Evolutionary conservation across 1,140 invertebrate genomes (phyloP).

Genomic region (Trichonephila inaurata): DNA sequence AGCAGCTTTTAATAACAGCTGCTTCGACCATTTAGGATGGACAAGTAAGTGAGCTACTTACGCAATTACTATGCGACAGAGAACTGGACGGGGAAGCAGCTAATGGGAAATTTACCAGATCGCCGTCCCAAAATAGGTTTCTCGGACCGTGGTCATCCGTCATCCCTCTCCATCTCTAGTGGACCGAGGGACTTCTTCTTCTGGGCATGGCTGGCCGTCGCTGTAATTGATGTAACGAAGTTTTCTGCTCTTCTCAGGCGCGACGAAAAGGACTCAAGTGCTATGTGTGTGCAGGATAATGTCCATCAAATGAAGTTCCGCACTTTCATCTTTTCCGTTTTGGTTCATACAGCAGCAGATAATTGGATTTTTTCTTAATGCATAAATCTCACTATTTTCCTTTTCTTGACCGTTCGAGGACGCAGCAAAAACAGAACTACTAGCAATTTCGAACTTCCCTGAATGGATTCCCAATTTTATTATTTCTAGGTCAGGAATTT

Average conservation of each 20-base stretch:
- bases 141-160: constrained; percentile 38
- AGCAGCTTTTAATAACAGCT: too few species aligned
- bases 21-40: too few species aligned
- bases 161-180: neutral
- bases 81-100: neutral
- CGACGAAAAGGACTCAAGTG: neutral
- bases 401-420: too few species aligned
- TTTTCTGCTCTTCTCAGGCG: constrained; percentile 22
- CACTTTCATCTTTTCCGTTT: neutral
- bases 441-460: too few species aligned
- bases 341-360: neutral
- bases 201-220: neutral
- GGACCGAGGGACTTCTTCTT: too few species aligned
- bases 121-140: constrained; percentile 36
- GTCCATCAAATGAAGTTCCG: neutral
- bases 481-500: too few species aligned
- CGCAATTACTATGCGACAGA: constrained; percentile 5
- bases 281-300: neutral
- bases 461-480: too few species aligned
- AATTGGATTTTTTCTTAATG: too few species aligned
- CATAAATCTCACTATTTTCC: too few species aligned
- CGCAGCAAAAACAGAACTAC: too few species aligned
- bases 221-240: constrained; percentile 19
- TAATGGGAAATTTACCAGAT: constrained; percentile 61
- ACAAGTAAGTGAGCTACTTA: too few species aligned